Evolutionary conservation across 2,113 vertebrate genomes (phyloP).

Genomic region (Macquaria ambigua): DNA sequence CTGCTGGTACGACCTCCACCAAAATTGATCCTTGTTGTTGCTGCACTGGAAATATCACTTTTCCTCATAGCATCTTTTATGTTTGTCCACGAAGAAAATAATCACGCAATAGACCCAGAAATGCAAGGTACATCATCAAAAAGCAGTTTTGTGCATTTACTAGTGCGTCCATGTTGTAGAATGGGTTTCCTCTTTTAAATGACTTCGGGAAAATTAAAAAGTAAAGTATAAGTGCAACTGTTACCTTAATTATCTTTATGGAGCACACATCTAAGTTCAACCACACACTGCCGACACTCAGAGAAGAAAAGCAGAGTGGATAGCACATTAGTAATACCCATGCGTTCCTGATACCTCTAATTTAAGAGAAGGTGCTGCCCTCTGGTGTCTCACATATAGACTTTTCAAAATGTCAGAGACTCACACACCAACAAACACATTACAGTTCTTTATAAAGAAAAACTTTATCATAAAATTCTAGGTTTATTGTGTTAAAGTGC

Average conservation of each 20-base stretch:
- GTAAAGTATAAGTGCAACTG: neutral
- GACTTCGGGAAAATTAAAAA: neutral
- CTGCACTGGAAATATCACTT: neutral
- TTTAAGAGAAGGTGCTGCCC: constrained; percentile 76
- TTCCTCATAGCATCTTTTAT: too few relatives aligned
- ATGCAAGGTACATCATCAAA: neutral
- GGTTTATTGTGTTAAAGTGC: neutral
- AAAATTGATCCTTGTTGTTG: neutral
- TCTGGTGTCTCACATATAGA: constrained; percentile 69
- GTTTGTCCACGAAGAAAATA: neutral
- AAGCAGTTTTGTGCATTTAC: neutral
- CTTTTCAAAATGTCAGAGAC: neutral
- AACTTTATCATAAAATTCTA: neutral
- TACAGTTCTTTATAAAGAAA: neutral
- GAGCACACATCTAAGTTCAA: neutral
- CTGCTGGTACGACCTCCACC: neutral
- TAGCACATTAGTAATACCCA: neutral
- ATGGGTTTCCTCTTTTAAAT: neutral
- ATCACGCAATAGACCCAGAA: neutral
- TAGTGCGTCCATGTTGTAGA: neutral
- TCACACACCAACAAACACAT: neutral
- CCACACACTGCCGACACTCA: neutral
- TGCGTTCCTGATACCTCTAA: neutral
- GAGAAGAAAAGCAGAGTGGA: neutral
- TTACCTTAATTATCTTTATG: neutral